These are phyloP conservation scores for Gari tellinella DNA, from an alignment of 2,888 invertebrate genomes.

Conservation along the genomic window DNA sequence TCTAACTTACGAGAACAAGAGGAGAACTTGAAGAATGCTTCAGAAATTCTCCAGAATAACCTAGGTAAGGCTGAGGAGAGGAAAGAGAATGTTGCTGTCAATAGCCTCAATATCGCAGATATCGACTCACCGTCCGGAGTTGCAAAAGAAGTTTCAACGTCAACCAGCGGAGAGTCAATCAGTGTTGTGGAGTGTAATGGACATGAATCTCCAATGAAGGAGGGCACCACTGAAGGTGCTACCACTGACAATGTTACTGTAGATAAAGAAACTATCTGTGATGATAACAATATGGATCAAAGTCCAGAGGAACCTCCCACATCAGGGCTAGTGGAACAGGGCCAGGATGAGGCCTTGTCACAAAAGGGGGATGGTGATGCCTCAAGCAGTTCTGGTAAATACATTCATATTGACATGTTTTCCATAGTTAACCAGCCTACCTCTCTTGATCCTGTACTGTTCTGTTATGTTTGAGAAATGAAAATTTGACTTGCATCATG, in stretches of 20 bases:
- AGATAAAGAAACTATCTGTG: constrained; percentile 42
- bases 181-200: constrained; percentile 71
- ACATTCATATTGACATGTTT: too few relatives aligned
- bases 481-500: too few relatives aligned
- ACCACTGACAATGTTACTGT: constrained; percentile 23
- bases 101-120: constrained; percentile 59
- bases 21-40: constrained; percentile 58
- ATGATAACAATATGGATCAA: constrained; percentile 59
- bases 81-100: constrained; percentile 55
- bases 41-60: constrained; percentile 59
- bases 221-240: constrained; percentile 35
- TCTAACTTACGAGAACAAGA: constrained; percentile 43
- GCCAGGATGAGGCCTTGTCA: neutral
- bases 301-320: constrained; percentile 38
- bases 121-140: constrained; percentile 51
- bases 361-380: constrained; percentile 51
- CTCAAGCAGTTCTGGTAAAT: constrained; percentile 33
- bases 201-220: constrained; percentile 64
- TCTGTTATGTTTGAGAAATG: too few relatives aligned
- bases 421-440: too few relatives aligned
- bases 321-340: constrained; percentile 2
- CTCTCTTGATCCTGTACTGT: too few relatives aligned
- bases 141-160: constrained; percentile 43
- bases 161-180: constrained; percentile 51
- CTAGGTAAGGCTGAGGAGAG: constrained; percentile 42